Conservation (phyloP, 2,113 vertebrate genomes). For the Glaucidium brasilianum region DNA sequence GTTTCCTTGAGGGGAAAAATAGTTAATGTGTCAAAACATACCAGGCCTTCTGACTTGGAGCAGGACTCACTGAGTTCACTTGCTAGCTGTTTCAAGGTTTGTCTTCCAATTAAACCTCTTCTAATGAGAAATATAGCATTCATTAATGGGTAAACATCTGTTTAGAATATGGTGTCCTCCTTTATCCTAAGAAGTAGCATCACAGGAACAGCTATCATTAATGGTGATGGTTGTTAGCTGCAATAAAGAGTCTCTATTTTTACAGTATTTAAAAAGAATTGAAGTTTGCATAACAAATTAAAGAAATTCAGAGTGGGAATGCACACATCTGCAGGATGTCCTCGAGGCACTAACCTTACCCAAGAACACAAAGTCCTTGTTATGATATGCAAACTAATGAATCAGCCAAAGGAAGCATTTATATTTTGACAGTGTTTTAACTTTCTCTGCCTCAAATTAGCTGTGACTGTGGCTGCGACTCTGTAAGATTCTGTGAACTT, state of each 20-base stretch:
- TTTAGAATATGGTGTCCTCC: background rate
- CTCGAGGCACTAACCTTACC: slow-evolving; percentile 23
- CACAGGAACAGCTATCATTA: background rate
- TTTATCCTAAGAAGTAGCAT: background rate
- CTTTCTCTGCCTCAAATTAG: slow-evolving; percentile 24
- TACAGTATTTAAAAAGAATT: slow-evolving; percentile 34
- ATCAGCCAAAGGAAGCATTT: slow-evolving; percentile 31
- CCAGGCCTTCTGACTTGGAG: background rate
- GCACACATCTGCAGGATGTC: background rate
- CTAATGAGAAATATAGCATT: background rate
- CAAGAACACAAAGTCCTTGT: slow-evolving; percentile 23
- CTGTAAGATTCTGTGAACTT: slow-evolving; percentile 18
- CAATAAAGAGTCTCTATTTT: slow-evolving; percentile 2
- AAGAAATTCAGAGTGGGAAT: slow-evolving; percentile 1
- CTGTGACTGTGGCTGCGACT: background rate
- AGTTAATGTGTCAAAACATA: background rate
- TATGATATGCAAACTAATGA: slow-evolving; percentile 6
- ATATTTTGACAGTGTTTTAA: slow-evolving; percentile 35
- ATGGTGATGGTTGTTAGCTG: background rate
- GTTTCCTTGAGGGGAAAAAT: slow-evolving; percentile 30
- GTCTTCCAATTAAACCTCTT: background rate
- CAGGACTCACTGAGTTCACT: background rate
- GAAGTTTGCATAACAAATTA: slow-evolving; percentile 53
- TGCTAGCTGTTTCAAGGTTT: background rate
- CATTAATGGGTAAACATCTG: background rate